These are phyloP conservation scores for Erythrocebus patas DNA, from an alignment of 2,113 vertebrate genomes.

Conservation along the genomic window DNA sequence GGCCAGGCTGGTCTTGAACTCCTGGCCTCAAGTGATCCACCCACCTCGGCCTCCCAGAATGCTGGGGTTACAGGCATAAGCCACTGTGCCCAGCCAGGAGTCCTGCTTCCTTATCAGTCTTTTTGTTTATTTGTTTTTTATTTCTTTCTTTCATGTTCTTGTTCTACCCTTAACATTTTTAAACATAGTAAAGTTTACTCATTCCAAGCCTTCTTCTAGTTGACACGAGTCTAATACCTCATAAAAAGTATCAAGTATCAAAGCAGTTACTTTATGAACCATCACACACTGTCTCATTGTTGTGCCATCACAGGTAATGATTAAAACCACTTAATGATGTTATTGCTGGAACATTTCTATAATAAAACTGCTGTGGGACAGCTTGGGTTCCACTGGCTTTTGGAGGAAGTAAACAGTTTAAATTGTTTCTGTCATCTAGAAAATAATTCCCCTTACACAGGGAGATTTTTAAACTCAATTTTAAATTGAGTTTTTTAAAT, in stretches of 20 bases:
- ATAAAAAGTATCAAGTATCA: constrained; percentile 7
- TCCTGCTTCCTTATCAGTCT: background rate
- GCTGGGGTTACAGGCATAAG: too few species aligned
- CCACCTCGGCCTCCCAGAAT: too few species aligned
- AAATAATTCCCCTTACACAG: constrained; percentile 42
- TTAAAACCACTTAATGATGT: background rate
- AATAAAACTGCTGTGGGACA: constrained; percentile 2
- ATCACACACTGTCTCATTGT: background rate
- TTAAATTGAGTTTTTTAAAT: background rate
- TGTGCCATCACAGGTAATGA: background rate
- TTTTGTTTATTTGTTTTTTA: background rate
- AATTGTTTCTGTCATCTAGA: constrained; percentile 37
- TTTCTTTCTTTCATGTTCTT: constrained; percentile 26
- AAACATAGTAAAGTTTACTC: background rate
- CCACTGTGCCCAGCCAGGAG: background rate
- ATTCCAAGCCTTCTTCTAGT: background rate
- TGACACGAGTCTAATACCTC: constrained; percentile 4
- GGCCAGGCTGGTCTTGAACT: too few species aligned
- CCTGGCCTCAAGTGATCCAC: too few species aligned
- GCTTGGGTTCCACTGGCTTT: background rate
- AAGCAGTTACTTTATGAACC: background rate
- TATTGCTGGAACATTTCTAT: constrained; percentile 3
- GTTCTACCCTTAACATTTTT: background rate
- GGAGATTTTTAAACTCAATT: background rate
- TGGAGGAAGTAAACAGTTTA: constrained; percentile 17